Evolutionary conservation across 2,888 invertebrate genomes (phyloP).

Genomic region (Caenorhabditis becei): DNA sequence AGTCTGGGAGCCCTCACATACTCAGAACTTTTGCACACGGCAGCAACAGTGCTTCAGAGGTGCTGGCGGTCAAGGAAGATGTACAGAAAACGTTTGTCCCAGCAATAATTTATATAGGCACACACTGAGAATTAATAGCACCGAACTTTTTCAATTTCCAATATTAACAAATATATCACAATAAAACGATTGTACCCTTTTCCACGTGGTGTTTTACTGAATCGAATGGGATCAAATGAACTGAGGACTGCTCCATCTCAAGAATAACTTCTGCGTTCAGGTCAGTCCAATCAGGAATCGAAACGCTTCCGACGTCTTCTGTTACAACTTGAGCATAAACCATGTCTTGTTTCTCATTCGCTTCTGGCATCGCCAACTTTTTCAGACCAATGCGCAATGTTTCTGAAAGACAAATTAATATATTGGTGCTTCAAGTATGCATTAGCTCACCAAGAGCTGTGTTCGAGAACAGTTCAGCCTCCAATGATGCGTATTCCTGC

Average conservation of each 20-base stretch:
- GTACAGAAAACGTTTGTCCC: neutral
- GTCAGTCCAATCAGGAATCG: slow-evolving; percentile 71
- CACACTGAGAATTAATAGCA: no score
- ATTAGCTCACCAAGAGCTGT: slow-evolving; percentile 43
- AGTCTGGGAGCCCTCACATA: slow-evolving; percentile 54
- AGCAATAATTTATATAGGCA: no score
- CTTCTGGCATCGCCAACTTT: slow-evolving; percentile 61
- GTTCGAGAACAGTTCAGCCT: slow-evolving; percentile 58
- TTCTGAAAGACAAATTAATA: slow-evolving; percentile 58
- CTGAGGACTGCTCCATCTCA: slow-evolving; percentile 64
- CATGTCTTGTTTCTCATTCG: slow-evolving; percentile 44
- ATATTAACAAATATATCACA: slow-evolving; percentile 32
- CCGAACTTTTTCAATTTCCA: no score
- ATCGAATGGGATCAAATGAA: slow-evolving; percentile 73
- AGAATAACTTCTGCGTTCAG: slow-evolving; percentile 67
- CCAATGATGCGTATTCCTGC: slow-evolving; percentile 57
- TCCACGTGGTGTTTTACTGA: slow-evolving; percentile 69
- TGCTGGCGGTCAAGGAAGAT: slow-evolving; percentile 6
- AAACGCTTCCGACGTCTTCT: slow-evolving; percentile 66
- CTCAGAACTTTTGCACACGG: slow-evolving; percentile 28
- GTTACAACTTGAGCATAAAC: slow-evolving; percentile 72
- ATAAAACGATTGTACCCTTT: slow-evolving; percentile 54
- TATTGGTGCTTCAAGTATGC: neutral
- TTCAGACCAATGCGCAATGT: slow-evolving; percentile 66
- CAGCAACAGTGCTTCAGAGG: slow-evolving; percentile 44